Base-by-base conservation (phyloP, 2,113 vertebrate genomes). In the Gopherus evgoodei region DNA sequence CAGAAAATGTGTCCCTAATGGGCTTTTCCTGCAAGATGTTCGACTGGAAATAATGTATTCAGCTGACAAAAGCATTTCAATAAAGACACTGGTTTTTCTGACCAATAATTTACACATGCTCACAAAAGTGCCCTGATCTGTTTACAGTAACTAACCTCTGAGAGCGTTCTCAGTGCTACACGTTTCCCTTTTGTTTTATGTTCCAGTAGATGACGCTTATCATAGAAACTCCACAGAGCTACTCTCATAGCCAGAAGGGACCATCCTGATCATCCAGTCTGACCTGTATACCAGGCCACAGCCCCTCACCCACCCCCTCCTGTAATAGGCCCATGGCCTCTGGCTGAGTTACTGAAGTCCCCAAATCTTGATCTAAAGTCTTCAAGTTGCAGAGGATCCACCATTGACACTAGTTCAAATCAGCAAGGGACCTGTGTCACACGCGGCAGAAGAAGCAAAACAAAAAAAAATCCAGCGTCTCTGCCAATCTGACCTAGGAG, bases 201-300 rank as follows among this genome's bases (percentile, higher is more conserved):
- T 12, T 69, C 65, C 65, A 4, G 9, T 22, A 38, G 17, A 42
- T 24, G n/a, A 42, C 10, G 69, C 21, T 38, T 75, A 21, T 24
- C 22, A 5, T 44, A 38, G 16, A 59, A n/a, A 69, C 31, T n/a
- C 16, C 62, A 19, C 62, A 69, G 31, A 69, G 62, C 31, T 4
- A n/a, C n/a, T 2, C n/a, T 5, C 0, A 19, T 35, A 76, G 2
- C 62, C 10, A 4, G 42, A 83, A 12, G 38, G 87, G 52, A 16
- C 89, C 72, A 2, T n/a, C 52, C 29, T 80, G 2, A 5, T 8
- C 22, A 75, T 6, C 11, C 19, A 11, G 24, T 31, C 57, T 1
- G 4, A 44, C 13, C 57, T 75, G 0, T 2, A 82, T 0, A 0
- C 19, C 75, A 11, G 50, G 50, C 52, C 76, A 81, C 21, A 47